These are phyloP conservation scores for Eumerus sabulonum DNA, from an alignment of 2,888 invertebrate species.

Conservation along the genomic window DNA sequence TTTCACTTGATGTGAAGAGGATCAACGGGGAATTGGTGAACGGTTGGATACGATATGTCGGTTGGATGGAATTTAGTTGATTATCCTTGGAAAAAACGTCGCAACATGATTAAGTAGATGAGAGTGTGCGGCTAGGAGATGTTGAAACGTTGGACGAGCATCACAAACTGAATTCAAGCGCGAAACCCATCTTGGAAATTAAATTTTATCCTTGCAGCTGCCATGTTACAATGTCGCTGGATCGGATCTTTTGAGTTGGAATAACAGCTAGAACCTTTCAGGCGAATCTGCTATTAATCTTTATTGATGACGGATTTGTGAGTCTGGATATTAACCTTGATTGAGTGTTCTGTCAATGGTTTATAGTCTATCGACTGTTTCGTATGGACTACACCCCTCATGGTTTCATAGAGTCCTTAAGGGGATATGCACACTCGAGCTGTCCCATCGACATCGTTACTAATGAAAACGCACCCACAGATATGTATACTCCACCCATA, in stretches of 20 bases:
- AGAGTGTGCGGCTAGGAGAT: background rate
- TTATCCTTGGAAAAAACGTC: conserved; percentile 43
- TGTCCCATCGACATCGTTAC: no score
- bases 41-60: no score
- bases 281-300: background rate
- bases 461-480: no score
- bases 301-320: no score
- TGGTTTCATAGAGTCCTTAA: no score
- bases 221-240: conserved; percentile 11
- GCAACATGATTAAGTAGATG: conserved; percentile 28
- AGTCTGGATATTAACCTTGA: no score
- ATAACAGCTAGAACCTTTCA: background rate
- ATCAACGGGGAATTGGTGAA: conserved; percentile 45
- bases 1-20: conserved; percentile 45
- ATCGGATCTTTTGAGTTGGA: no score
- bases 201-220: conserved; percentile 19
- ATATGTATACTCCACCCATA: no score
- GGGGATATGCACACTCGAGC: no score
- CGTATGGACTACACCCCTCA: no score
- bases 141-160: conserved; percentile 26
- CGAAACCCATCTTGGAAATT: conserved; percentile 24
- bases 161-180: conserved; percentile 26
- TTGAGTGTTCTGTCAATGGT: no score
- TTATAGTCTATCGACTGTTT: no score
- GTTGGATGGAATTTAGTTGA: conserved; percentile 43